Evolutionary conservation across 2,113 vertebrate species (phyloP).

Genomic region (Eretmochelys imbricata): DNA sequence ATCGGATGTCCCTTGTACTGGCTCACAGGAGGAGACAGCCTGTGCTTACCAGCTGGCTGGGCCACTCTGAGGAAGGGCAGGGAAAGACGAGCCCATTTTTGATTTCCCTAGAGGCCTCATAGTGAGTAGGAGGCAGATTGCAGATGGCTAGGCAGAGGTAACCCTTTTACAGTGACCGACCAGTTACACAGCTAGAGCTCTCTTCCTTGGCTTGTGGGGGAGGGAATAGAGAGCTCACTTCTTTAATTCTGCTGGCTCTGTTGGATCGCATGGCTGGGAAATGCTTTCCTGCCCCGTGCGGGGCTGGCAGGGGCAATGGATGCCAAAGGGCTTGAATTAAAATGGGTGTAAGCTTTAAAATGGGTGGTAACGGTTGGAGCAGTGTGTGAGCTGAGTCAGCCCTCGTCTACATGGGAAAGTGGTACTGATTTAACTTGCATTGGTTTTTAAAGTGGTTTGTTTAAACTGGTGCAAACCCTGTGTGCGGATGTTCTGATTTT

Average conservation of each 20-base stretch:
- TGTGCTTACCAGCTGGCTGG: neutral
- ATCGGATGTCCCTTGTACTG: neutral
- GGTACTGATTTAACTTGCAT: too few species aligned
- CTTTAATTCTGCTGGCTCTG: too few species aligned
- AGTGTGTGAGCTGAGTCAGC: neutral
- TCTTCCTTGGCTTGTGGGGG: neutral
- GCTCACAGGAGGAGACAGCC: neutral
- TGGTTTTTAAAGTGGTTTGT: neutral
- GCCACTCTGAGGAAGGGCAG: neutral
- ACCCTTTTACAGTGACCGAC: too few species aligned
- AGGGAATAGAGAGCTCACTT: neutral
- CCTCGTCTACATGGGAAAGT: too few species aligned
- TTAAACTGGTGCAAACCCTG: neutral
- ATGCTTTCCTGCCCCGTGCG: too few species aligned
- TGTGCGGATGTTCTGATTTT: neutral
- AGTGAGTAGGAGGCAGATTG: neutral
- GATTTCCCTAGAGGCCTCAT: neutral
- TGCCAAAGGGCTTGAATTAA: too few species aligned
- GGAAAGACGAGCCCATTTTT: neutral
- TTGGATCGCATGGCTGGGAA: rapidly evolving
- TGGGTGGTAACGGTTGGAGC: neutral
- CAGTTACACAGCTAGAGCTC: neutral
- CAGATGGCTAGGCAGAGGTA: neutral
- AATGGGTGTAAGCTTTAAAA: too few species aligned
- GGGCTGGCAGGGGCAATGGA: too few species aligned